Percentiles rank a stretch among this genome's conserved stretches.
Conservation (phyloP, 2,797 vertebrate species). For the Amphiprion clarkii region DNA sequence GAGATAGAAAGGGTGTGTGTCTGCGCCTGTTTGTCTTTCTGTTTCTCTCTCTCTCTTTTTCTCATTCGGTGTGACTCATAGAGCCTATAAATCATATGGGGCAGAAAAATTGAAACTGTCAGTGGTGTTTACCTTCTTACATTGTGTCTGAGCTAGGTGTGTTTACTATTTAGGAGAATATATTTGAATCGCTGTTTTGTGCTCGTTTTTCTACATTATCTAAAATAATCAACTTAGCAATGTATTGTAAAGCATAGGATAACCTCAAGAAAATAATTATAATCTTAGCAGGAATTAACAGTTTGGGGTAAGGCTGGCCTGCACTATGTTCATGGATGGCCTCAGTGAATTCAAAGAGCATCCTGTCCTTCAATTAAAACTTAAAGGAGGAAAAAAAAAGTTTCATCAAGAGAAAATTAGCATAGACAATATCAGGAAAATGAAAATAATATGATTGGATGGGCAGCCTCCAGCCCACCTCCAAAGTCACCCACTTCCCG, state of each 20-base stretch:
- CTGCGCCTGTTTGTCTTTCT: slow-evolving; percentile 19
- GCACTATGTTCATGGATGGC: too few relatives aligned
- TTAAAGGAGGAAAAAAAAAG: too few relatives aligned
- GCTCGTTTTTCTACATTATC: slow-evolving; percentile 6
- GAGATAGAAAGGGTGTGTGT: slow-evolving; percentile 56
- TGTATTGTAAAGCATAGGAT: neutral
- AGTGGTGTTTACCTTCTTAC: slow-evolving; percentile 60
- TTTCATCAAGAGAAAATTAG: too few relatives aligned
- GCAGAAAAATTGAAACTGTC: slow-evolving; percentile 72
- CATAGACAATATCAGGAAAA: too few relatives aligned
- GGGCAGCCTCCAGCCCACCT: too few relatives aligned
- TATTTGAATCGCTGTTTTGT: slow-evolving; percentile 11
- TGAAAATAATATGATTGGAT: too few relatives aligned
- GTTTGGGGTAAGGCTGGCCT: too few relatives aligned
- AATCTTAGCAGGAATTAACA: neutral
- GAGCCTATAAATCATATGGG: slow-evolving; percentile 66
- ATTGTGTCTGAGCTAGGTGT: slow-evolving; percentile 48
- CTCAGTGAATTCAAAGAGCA: too few relatives aligned
- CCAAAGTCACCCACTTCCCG: too few relatives aligned
- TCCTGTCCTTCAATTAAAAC: too few relatives aligned
- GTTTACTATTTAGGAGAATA: slow-evolving; percentile 26
- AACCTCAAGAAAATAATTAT: slow-evolving; percentile 9
- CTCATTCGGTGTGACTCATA: slow-evolving; percentile 50
- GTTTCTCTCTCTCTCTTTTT: slow-evolving; percentile 18
- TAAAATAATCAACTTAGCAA: slow-evolving; percentile 2